Percentiles rank a stretch among this genome's conserved stretches.
These are phyloP conservation scores for Ophion slaviceki DNA, from an alignment of 2,888 invertebrate species.

Conservation along the genomic window DNA sequence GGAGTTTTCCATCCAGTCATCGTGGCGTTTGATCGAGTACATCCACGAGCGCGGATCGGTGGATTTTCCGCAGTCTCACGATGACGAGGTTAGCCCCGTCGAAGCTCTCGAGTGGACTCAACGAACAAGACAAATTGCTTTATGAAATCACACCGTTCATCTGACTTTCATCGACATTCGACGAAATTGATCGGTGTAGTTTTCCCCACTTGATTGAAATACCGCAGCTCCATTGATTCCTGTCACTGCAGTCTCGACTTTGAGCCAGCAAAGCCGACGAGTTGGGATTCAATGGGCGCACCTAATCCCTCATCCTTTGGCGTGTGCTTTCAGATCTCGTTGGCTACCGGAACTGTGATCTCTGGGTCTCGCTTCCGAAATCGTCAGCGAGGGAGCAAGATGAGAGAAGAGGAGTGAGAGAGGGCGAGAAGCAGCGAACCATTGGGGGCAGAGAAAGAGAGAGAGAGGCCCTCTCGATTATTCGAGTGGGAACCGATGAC, in stretches of 20 bases:
- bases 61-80: neutral
- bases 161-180: neutral
- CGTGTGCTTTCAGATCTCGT: slow-evolving; percentile 24
- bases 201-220: neutral
- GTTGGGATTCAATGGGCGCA: no score
- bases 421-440: neutral
- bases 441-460: neutral
- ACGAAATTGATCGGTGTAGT: neutral
- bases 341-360: slow-evolving; percentile 5
- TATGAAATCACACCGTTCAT: neutral
- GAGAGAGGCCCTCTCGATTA: neutral
- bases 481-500: slow-evolving; percentile 13
- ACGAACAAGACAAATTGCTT: slow-evolving; percentile 33
- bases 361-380: neutral
- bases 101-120: neutral
- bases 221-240: no score
- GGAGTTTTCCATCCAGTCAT: neutral
- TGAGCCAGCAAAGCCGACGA: no score
- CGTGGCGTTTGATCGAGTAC: slow-evolving; percentile 13
- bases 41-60: neutral
- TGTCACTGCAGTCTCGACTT: no score
- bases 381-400: neutral
- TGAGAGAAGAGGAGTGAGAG: neutral
- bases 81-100: neutral
- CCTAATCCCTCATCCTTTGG: no score